Evolutionary conservation across 2,888 invertebrate species (phyloP).

Genomic region (Oxycera nigricornis): DNA sequence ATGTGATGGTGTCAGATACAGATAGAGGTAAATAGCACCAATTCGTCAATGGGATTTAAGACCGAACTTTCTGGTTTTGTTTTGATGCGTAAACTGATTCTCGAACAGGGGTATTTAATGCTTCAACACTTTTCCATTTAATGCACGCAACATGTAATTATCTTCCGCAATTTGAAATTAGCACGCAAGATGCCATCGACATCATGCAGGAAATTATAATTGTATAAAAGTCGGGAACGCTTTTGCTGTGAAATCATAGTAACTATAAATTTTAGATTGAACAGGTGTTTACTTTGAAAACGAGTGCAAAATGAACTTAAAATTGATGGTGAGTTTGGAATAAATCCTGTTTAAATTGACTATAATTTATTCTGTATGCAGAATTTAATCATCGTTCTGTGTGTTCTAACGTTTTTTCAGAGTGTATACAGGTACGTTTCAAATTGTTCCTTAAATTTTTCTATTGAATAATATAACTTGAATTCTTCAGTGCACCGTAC

Average conservation of each 20-base stretch:
- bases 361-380: not conserved
- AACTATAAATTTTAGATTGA: not conserved
- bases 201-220: not conserved
- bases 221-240: conserved; percentile 20
- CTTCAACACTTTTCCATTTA: not conserved
- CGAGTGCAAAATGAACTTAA: not conserved
- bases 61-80: no score
- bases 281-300: not conserved
- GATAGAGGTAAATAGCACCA: no score
- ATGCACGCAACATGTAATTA: conserved; percentile 13
- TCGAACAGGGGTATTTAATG: no score
- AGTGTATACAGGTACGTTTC: not conserved
- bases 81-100: no score
- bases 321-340: conserved; percentile 6
- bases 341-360: not conserved
- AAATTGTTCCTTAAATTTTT: not conserved
- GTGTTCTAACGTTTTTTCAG: not conserved
- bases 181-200: conserved; percentile 1
- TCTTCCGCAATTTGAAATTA: conserved; percentile 8
- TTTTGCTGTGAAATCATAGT: not conserved
- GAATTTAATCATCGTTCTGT: not conserved
- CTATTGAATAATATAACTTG: not conserved
- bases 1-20: no score
- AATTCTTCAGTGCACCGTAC: conserved; percentile 48
- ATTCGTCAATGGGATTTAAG: no score